Percentiles rank a stretch among this genome's conserved stretches.
Conservation (phyloP, 2,113 vertebrate species). For the Blennius ocellaris region DNA sequence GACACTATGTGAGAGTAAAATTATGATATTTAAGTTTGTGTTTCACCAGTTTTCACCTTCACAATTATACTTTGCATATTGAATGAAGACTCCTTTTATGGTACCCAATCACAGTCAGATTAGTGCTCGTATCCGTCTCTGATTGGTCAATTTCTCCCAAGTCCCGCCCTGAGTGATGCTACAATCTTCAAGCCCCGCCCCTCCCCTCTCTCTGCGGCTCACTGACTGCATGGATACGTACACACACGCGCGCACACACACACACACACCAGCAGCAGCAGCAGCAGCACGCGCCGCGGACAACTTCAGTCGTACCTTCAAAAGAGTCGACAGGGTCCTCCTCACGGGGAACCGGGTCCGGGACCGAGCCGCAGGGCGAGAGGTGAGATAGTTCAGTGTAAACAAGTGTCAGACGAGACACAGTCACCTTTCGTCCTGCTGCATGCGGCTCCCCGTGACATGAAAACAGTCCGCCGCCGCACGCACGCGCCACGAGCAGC, state of each 20-base stretch:
- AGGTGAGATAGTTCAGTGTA: neutral
- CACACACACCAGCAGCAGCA: conserved; percentile 41
- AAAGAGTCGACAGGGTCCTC: neutral
- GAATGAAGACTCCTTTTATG: no score
- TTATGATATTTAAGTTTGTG: no score
- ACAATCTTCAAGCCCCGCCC: conserved; percentile 42
- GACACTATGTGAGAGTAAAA: no score
- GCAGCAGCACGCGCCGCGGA: neutral
- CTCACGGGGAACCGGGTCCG: neutral
- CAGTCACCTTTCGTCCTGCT: conserved; percentile 48
- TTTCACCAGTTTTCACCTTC: no score
- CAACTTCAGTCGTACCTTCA: conserved; percentile 41
- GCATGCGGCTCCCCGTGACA: conserved; percentile 40
- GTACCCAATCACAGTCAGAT: neutral
- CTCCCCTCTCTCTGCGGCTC: conserved; percentile 52
- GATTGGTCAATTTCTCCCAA: conserved; percentile 44
- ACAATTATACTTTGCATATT: no score
- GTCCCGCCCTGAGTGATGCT: conserved; percentile 41
- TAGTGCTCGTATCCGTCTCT: neutral
- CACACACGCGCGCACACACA: conserved; percentile 24
- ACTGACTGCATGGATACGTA: neutral
- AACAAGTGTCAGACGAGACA: conserved; percentile 45
- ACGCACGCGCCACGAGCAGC: conserved; percentile 41
- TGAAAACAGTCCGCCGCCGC: conserved; percentile 60
- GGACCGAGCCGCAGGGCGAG: neutral